These are phyloP conservation scores for Ips typographus DNA, from an alignment of 1,140 invertebrate genomes.

Conservation along the genomic window DNA sequence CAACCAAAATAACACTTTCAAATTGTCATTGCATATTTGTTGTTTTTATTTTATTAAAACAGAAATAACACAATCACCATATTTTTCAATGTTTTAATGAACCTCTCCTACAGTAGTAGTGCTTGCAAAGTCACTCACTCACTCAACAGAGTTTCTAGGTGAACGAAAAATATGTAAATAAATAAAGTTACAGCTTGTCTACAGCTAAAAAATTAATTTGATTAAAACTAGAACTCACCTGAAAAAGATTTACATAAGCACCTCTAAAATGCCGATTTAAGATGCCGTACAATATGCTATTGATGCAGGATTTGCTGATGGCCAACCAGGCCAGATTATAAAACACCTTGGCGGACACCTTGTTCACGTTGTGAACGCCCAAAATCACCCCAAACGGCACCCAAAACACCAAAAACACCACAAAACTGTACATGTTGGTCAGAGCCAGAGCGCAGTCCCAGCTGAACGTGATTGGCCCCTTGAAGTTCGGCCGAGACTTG, in stretches of 20 bases:
- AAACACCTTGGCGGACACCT: slow-evolving; percentile 57
- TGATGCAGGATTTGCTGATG: slow-evolving; percentile 67
- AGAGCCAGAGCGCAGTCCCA: slow-evolving; percentile 65
- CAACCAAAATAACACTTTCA: no score
- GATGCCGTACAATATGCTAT: slow-evolving; percentile 67
- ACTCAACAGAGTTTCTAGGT: no score
- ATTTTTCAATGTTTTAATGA: no score
- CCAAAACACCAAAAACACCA: slow-evolving; percentile 68
- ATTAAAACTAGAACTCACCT: slow-evolving; percentile 22
- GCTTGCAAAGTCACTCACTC: no score
- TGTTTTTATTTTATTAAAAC: no score
- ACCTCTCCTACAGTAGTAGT: no score
- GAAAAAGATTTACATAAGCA: slow-evolving; percentile 74
- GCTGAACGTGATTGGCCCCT: slow-evolving; percentile 62
- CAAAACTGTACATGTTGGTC: slow-evolving; percentile 67
- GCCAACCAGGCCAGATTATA: slow-evolving; percentile 70
- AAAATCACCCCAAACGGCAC: slow-evolving; percentile 64
- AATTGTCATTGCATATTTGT: no score
- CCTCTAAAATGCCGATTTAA: slow-evolving; percentile 69
- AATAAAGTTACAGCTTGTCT: not conserved
- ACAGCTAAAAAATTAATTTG: no score
- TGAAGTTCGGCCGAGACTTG: slow-evolving; percentile 59
- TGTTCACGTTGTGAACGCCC: slow-evolving; percentile 56
- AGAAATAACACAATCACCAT: no score
- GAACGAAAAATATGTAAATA: not conserved